phyloP scores from a whole-genome alignment of 2,888 invertebrate species.

The Neoascia interrupta region DNA sequence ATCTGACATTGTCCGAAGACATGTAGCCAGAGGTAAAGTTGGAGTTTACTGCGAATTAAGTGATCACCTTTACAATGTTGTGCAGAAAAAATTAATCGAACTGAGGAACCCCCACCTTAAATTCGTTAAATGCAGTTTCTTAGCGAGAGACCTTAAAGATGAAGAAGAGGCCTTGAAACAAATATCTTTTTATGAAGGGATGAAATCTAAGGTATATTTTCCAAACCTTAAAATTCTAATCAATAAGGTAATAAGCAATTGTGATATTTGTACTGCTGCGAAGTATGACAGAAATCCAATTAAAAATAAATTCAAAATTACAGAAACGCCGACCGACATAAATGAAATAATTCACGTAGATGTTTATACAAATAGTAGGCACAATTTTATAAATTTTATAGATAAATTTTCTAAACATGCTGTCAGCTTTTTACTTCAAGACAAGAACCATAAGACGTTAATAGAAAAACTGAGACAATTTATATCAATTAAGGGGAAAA shows the following conservation, averaged over 20 bases:
- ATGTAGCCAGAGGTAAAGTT: too few relatives aligned
- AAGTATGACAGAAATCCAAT: conserved; percentile 24
- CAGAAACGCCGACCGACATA: conserved; percentile 15
- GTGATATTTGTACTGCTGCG: conserved; percentile 9
- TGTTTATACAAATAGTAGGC: background rate
- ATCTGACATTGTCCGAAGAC: too few relatives aligned
- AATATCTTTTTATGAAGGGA: conserved; percentile 16
- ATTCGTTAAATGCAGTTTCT: conserved; percentile 15
- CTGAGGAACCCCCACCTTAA: conserved; percentile 10
- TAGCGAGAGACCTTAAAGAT: conserved; percentile 23
- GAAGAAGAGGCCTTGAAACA: conserved; percentile 12
- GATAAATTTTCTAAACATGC: conserved; percentile 15
- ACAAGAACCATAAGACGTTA: conserved; percentile 7
- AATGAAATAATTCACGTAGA: too few relatives aligned
- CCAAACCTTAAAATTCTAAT: conserved; percentile 7
- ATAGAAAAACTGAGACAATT: too few relatives aligned
- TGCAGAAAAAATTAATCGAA: conserved; percentile 14
- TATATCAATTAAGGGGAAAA: too few relatives aligned
- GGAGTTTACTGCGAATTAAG: conserved; percentile 18
- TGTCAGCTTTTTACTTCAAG: conserved; percentile 15
- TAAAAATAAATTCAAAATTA: conserved; percentile 6
- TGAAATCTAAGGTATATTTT: conserved; percentile 15
- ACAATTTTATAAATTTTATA: conserved; percentile 4
- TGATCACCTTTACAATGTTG: conserved; percentile 18
- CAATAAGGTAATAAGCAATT: conserved; percentile 17